Base-by-base conservation (phyloP, 2,888 invertebrate genomes). In the Scelioninae gen. 2 region DNA sequence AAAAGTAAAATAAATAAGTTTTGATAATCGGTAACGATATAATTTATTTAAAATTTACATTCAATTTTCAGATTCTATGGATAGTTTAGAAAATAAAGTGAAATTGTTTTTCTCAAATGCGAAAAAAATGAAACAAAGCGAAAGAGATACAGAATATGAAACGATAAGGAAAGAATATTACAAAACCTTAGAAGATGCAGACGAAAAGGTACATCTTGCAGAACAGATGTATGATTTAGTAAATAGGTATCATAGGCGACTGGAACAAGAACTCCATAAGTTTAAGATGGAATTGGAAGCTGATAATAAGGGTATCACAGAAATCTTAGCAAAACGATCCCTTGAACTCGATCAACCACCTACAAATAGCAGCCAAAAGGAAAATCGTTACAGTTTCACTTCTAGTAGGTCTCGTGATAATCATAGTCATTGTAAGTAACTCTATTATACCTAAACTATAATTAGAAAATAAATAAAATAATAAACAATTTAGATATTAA, bases 241-340 rank as follows among this genome's bases (percentile, higher is more conserved):
- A 60, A 96, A 97, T 83, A 91, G 96, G 83, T 97, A 98, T 88
- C 89, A 96, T 81, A 89, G 96, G 71, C 91, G 95, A 85, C 88
- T 99, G 58, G 96, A 94, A 88, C 90, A 90, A 86, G 99, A 99
- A 85, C 87, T 98, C 55, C 94, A 96, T 79, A 98, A 99, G 86
- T 99, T 99, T 87, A 98, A 98, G 87, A 96, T 97, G 90, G 99
- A 99, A 87, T 87, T 99, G 70, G 99, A 99, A 87, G 98, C 98
- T 0, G 99, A 99, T 86, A 96, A 98, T 88, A 96, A 97, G 80
- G 98, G 98, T 2, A 97, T 98, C 60, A 98, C 98, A 0, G 98
- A 98, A 87, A 89, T 96, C 50, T 87, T 98, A 76, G 98, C 98
- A 87, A 96, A 96, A 87, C 89, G 97, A 41, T 97, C 97, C 0